Base-by-base conservation (phyloP, 2,888 invertebrate genomes). In the Busseola fusca region DNA sequence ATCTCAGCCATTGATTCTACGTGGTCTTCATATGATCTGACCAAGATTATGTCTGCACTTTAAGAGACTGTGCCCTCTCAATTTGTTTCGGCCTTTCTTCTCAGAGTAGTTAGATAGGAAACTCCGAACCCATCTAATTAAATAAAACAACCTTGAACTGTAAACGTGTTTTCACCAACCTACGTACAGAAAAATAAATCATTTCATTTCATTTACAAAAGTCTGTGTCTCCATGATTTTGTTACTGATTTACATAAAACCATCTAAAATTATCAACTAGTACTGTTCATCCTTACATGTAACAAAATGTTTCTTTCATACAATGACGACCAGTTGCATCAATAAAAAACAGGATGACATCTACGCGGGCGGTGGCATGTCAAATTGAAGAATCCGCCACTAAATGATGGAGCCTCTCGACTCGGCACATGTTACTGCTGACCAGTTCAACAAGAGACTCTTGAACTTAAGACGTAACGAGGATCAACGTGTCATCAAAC, bases 351-450 rank as follows among this genome's bases (percentile, higher is more conserved):
- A 67, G 66, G 62, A 68, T 68, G 81, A 72, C 76, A 75, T 80
- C 83, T 42, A 87, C 86, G 88, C 86, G 88, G 88, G 91, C 89
- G 92, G 91, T 87, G 86, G 84, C 84, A 68, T 80, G 88, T 88
- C 89, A 89, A 73, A 76, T 86, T 88, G 87, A 88, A 88, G 87
- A 88, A 87, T 88, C 87, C 83, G 86, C 87, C 86, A 86, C 86
- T 88, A 87, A 87, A 86, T 87, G 88, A 89, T 87, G 85, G 83
- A 87, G 86, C 82, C 86, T 86, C 89, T 88, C 82, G 78, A 89
- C 78, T 84, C 78, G 77, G 78, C 77, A 71, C 72, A 71, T 69
- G 76, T 57, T 69, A 62, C 69, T 74, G 76, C 64, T 82, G 76
- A 83, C 93, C 92, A 92, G 72, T 79, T 64, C 69, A 85, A 69